Percentiles rank a stretch among this genome's conserved stretches.
Conservation (phyloP, 2,888 invertebrate genomes). For the Ormyrus rosae region DNA sequence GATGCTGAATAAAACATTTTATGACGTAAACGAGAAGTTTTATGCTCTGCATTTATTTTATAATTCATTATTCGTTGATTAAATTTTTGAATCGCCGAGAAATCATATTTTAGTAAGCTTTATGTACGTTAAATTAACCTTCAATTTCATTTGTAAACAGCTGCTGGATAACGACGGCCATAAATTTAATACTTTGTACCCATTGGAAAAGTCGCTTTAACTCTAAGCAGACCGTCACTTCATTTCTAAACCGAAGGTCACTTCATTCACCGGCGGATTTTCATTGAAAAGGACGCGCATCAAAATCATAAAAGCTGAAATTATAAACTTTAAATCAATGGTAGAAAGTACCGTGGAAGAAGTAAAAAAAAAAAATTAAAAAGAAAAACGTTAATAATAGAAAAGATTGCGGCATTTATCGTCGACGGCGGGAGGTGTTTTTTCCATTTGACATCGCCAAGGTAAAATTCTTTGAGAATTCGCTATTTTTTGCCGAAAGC, state of each 20-base stretch:
- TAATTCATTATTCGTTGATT: not conserved
- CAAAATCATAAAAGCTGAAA: not conserved
- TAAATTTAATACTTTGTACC: conserved; percentile 21
- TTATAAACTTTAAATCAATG: not conserved
- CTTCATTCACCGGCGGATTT: not conserved
- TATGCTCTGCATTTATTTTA: not conserved
- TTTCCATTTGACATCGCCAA: too few relatives aligned
- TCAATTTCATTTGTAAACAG: not conserved
- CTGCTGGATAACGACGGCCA: not conserved
- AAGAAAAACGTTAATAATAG: not conserved
- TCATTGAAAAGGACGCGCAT: conserved; percentile 2
- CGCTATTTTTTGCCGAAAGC: too few relatives aligned
- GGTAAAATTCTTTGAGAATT: too few relatives aligned
- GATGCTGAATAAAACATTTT: not conserved
- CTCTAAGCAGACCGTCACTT: conserved; percentile 19
- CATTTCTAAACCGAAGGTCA: conserved; percentile 42
- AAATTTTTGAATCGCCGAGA: too few relatives aligned
- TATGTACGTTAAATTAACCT: too few relatives aligned
- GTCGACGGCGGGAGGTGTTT: too few relatives aligned
- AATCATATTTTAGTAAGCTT: too few relatives aligned
- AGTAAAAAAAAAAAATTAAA: not conserved
- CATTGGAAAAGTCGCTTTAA: conserved; percentile 12
- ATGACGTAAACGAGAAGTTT: not conserved
- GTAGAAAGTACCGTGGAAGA: not conserved
- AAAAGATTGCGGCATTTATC: too few relatives aligned